Evolutionary conservation across 2,113 vertebrate genomes (phyloP), one percentile per base, ranked within the genome.

Genomic region (Grantiella picta): DNA sequence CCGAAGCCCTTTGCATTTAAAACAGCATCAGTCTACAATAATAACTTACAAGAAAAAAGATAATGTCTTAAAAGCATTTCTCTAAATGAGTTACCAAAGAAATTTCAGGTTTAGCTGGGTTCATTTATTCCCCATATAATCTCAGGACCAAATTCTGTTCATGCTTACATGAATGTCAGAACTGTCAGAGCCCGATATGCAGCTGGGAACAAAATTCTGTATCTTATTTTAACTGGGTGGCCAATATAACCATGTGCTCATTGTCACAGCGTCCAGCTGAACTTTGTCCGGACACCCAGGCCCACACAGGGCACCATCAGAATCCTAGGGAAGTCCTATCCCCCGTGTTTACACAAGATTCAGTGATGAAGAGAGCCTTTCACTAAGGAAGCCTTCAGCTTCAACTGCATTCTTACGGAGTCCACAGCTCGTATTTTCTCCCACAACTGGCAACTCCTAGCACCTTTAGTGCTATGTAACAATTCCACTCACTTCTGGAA

Each of bases 1-100:
- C 86, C 27, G 7, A 95, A 77, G 80, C n/a, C 59, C 56, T 86
- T 75, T 63, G 59, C 82, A 79, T 65, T 95, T 94, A 78, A 59
- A 90, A 82, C 35, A 83, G 35, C 8, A 3, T 59, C 75, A 68
- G 15, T 50, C 44, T 35, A 61, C 61, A 83, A 64, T 17, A 93
- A 80, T 57, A 95, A 53, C 70, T 76, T 65, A 50, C 4, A 92
- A 77, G 35, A 61, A 91, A 89, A 94, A 56, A 76, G 8, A 63
- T 45, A 70, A 50, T 3, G 7, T 61, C 71, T 60, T 36, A 78
- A 77, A 76, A 89, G 44, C 59, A 83, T 31, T 86, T 52, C 28
- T 66, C 65, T 83, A 44, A 44, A 82, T 59, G 77, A 83, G 35
- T 56, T 47, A 64, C 9, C 2, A 0, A 82, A 60, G 61, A 95